Evolutionary conservation across 2,888 invertebrate species (phyloP).

Genomic region (Ochropacha duplaris): DNA sequence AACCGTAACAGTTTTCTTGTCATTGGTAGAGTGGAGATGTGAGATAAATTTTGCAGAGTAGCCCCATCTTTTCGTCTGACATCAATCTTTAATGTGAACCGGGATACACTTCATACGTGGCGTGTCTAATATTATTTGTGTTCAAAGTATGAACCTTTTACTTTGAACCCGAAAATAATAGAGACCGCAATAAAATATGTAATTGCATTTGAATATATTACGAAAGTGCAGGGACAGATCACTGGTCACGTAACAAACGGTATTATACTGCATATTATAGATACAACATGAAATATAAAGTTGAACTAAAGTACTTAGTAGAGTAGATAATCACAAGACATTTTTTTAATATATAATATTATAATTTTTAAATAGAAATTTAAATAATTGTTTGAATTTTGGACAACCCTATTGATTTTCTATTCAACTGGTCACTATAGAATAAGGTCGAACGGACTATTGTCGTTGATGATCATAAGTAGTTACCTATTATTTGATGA

Average conservation of each 20-base stretch:
- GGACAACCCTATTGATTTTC: no score
- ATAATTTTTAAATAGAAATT: no score
- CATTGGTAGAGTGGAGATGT: slow-evolving; percentile 81
- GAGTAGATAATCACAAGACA: no score
- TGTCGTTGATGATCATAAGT: no score
- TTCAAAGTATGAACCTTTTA: slow-evolving; percentile 61
- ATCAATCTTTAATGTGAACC: slow-evolving; percentile 80
- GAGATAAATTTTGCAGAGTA: slow-evolving; percentile 83
- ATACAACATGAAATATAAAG: no score
- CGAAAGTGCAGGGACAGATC: background rate
- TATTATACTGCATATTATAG: no score
- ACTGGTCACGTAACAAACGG: no score
- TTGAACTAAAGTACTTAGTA: background rate
- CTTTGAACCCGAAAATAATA: slow-evolving; percentile 37
- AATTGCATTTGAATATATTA: slow-evolving; percentile 16
- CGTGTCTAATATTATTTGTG: slow-evolving; percentile 73
- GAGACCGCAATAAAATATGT: slow-evolving; percentile 26
- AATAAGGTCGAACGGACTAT: no score
- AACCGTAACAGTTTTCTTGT: slow-evolving; percentile 84
- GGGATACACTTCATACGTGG: slow-evolving; percentile 76
- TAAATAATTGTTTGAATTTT: no score
- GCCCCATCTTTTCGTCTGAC: slow-evolving; percentile 82
- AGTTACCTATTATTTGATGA: no score
- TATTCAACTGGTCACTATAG: no score
- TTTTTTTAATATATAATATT: no score